Percentiles rank a stretch among this genome's conserved stretches.
phyloP scores from a whole-genome alignment of 2,888 invertebrate species.

The Sussaba pulchella region DNA sequence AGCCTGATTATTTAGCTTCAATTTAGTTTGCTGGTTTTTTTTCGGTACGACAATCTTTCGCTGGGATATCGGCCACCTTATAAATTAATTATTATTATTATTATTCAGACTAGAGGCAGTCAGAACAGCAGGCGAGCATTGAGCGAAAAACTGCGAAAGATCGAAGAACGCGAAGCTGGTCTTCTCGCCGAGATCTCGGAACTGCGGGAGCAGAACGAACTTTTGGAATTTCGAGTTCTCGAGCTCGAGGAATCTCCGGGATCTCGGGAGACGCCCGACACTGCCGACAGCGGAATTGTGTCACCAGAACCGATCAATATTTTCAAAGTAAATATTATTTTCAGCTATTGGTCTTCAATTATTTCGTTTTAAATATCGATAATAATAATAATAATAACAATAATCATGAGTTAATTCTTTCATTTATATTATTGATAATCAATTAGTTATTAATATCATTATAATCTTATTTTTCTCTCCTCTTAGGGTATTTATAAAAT shows the following conservation, averaged over 20 bases:
- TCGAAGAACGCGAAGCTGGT: slow-evolving; percentile 86
- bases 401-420: neutral
- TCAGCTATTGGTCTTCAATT: neutral
- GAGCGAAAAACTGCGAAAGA: slow-evolving; percentile 83
- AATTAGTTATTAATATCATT: too few relatives aligned
- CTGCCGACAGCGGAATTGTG: slow-evolving; percentile 77
- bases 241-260: slow-evolving; percentile 88
- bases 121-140: slow-evolving; percentile 80
- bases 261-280: slow-evolving; percentile 74
- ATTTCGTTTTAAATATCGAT: too few relatives aligned
- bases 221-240: slow-evolving; percentile 91
- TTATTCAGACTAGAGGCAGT: slow-evolving; percentile 78
- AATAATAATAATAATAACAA: neutral
- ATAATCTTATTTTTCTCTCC: too few relatives aligned
- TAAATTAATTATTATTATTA: too few relatives aligned
- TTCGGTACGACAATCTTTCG: too few relatives aligned
- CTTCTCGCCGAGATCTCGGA: slow-evolving; percentile 90
- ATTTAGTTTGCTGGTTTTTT: too few relatives aligned
- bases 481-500: too few relatives aligned
- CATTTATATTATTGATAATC: too few relatives aligned
- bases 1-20: too few relatives aligned
- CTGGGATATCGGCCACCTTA: too few relatives aligned
- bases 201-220: slow-evolving; percentile 91
- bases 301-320: slow-evolving; percentile 86
- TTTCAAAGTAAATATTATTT: slow-evolving; percentile 72